These are phyloP conservation scores for Nothoprocta perdicaria DNA, from an alignment of 2,113 vertebrate genomes.

Conservation along the genomic window DNA sequence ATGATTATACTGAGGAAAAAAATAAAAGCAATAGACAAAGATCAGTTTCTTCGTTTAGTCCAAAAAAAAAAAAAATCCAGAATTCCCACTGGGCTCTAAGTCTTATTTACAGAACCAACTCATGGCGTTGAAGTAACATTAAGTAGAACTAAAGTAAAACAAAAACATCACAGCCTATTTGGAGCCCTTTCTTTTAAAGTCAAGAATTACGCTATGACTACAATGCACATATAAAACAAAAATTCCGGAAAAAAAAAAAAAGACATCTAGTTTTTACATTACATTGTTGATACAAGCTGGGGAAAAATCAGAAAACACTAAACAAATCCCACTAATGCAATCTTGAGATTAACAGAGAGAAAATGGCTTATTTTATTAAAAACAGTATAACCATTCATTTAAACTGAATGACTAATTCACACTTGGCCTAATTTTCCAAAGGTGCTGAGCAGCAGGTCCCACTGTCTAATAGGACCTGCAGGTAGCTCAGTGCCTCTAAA, in stretches of 20 bases:
- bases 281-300: slow-evolving; percentile 54
- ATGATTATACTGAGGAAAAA: slow-evolving; percentile 45
- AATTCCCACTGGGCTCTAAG: slow-evolving; percentile 69
- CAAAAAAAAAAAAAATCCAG: slow-evolving; percentile 68
- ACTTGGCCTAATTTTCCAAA: slow-evolving; percentile 80
- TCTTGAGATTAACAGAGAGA: slow-evolving; percentile 77
- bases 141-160: slow-evolving; percentile 59
- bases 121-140: slow-evolving; percentile 60
- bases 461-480: background rate
- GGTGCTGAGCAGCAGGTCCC: slow-evolving; percentile 53
- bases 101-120: slow-evolving; percentile 75
- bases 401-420: slow-evolving; percentile 90
- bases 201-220: slow-evolving; percentile 64
- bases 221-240: slow-evolving; percentile 63
- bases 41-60: slow-evolving; percentile 71
- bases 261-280: slow-evolving; percentile 64
- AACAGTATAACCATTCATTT: slow-evolving; percentile 94
- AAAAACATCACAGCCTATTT: slow-evolving; percentile 71
- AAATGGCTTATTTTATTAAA: slow-evolving; percentile 91
- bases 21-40: slow-evolving; percentile 55
- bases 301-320: slow-evolving; percentile 59
- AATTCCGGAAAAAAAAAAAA: slow-evolving; percentile 47
- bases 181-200: slow-evolving; percentile 76
- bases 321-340: slow-evolving; percentile 76
- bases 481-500: slow-evolving; percentile 62